Evolutionary conservation across 2,113 vertebrate genomes (phyloP), one percentile per base, ranked within the genome.

Genomic region (Gasterosteus nipponicus): DNA sequence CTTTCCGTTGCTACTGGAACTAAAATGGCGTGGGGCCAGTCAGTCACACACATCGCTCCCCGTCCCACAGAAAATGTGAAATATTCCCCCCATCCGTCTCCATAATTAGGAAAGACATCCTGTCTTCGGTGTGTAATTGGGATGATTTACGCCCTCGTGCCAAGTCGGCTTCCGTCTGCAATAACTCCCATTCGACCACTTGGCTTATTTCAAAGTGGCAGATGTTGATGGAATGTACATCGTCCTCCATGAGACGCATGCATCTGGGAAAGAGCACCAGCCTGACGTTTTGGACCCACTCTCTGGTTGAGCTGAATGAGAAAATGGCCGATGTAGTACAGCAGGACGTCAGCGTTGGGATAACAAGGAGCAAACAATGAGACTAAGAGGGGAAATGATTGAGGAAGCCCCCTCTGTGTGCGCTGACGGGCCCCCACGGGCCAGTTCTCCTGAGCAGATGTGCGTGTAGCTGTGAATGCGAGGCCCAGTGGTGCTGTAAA

Each of bases 101-200:
- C 73, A 84, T 88, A 88, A 92, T 92, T 89, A 89, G 84, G 81
- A 86, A 80, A 88, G 86, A 89, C 90, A 86, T 90, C 89, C 86
- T 85, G 87, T 89, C 89, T 86, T 89, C 77, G 75, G 73, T 64
- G 44, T 88, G 80, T 89, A 90, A 92, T 91, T 88, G 87, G 82
- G 76, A 91, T 87, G 84, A 91, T 88, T 88, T 87, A 91, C 80
- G 2, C 81, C 73, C 79, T 81, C 76, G 14, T 83, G 86, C 86
- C 91, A 90, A 90, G 29, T 89, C 91, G 90, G 89, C 87, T 78
- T 74, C 67, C 73, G 58, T 65, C 82, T 31, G 86, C 72, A 80
- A 79, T 71, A 82, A 82, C 76, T 85, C 87, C 56, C 80, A 86
- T 83, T 89, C 42, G 56, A 73, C 82, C 89, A 88, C 74, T 86